These are phyloP conservation scores for Drosophila gunungcola DNA, from an alignment of 1,140 invertebrate genomes.

Conservation along the genomic window DNA sequence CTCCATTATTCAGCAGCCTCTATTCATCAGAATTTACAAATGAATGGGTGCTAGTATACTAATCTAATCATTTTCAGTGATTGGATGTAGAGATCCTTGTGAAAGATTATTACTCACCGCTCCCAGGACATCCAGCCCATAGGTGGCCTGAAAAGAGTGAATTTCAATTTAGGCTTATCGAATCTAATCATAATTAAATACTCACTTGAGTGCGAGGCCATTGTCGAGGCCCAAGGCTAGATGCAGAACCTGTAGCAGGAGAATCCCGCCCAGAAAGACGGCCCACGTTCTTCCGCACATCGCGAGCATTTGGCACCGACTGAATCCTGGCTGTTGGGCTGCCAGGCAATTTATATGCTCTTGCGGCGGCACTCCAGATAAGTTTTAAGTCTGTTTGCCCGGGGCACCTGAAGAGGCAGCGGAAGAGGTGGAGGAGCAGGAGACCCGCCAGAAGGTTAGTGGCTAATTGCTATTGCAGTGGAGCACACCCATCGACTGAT, in stretches of 20 bases:
- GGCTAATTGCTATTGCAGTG: slow-evolving; percentile 64
- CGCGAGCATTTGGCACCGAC: slow-evolving; percentile 17
- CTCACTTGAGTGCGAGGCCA: slow-evolving; percentile 88
- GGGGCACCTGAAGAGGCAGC: slow-evolving; percentile 19
- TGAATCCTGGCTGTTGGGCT: slow-evolving; percentile 43
- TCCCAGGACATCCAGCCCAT: slow-evolving; percentile 97
- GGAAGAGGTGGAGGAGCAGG: slow-evolving; percentile 7
- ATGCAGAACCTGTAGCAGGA: slow-evolving; percentile 42
- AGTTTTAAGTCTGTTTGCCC: slow-evolving; percentile 52
- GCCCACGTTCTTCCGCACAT: slow-evolving; percentile 34
- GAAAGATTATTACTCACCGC: slow-evolving; percentile 78
- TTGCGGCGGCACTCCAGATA: slow-evolving; percentile 47
- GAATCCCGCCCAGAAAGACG: slow-evolving; percentile 22
- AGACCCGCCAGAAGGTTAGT: slow-evolving; percentile 44
- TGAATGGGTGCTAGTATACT: not conserved
- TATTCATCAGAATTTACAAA: not conserved
- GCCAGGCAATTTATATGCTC: slow-evolving; percentile 48
- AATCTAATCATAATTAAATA: not conserved
- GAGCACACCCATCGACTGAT: slow-evolving; percentile 61
- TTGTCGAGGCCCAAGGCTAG: slow-evolving; percentile 88
- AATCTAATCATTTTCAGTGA: not conserved
- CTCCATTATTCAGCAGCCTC: too few relatives aligned
- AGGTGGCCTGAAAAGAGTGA: slow-evolving; percentile 89
- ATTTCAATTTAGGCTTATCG: not conserved
- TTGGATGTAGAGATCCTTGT: not conserved